Percentiles rank a stretch among this genome's conserved stretches.
Evolutionary conservation across 92 coral and sea anemone genomes (phyloP).

Genomic region (Actinostola sp.): DNA sequence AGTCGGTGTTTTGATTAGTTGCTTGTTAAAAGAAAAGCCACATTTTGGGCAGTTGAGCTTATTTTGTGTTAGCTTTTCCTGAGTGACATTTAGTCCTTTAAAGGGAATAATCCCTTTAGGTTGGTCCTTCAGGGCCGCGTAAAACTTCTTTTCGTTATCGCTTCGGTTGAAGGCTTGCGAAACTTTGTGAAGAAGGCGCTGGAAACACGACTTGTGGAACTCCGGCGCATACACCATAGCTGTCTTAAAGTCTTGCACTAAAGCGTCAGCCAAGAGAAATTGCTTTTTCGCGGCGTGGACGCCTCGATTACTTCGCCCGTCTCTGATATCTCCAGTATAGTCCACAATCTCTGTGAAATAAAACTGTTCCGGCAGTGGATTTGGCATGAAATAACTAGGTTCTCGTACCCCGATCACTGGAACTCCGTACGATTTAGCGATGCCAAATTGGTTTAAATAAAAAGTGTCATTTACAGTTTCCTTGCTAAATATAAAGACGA

Average conservation of each 20-base stretch:
- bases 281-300: slow-evolving; percentile 50
- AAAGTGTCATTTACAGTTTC: slow-evolving; percentile 82
- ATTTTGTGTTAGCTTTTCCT: slow-evolving; percentile 10
- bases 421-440: slow-evolving; percentile 85
- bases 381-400: slow-evolving; percentile 91
- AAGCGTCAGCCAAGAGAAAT: slow-evolving; percentile 65
- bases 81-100: neutral
- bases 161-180: slow-evolving; percentile 63
- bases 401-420: slow-evolving; percentile 88
- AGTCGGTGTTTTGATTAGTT: slow-evolving; percentile 51
- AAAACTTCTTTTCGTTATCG: slow-evolving; percentile 63
- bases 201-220: slow-evolving; percentile 91
- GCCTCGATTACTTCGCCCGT: slow-evolving; percentile 49
- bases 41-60: slow-evolving; percentile 82
- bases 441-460: slow-evolving; percentile 92
- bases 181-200: slow-evolving; percentile 81
- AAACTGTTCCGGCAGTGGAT: slow-evolving; percentile 93
- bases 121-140: slow-evolving; percentile 44
- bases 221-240: slow-evolving; percentile 95
- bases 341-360: slow-evolving; percentile 90
- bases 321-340: slow-evolving; percentile 55
- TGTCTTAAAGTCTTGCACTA: slow-evolving; percentile 78
- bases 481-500: slow-evolving; percentile 87
- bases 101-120: neutral
- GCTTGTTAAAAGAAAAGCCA: slow-evolving; percentile 58